Evolutionary conservation across 2,888 invertebrate species (phyloP).

Genomic region (Rosalia funebris): DNA sequence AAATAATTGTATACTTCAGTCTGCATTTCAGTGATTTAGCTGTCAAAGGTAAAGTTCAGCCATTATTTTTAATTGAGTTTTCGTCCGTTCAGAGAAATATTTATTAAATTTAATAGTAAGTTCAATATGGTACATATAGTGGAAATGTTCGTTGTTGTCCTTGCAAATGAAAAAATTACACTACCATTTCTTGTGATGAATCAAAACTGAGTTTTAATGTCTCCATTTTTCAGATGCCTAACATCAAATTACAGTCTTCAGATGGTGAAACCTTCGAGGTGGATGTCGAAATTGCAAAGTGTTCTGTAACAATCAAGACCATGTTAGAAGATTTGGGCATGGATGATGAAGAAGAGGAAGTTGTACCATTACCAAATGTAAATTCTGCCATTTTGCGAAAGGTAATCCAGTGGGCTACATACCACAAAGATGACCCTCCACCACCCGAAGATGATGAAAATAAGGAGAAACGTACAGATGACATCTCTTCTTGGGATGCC

Average conservation of each 20-base stretch:
- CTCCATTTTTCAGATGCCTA: constrained; percentile 78
- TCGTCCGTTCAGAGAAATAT: no score
- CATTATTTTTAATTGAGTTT: no score
- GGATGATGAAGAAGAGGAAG: constrained; percentile 93
- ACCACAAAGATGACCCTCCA: constrained; percentile 95
- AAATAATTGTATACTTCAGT: no score
- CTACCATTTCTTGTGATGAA: no score
- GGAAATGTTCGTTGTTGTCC: no score
- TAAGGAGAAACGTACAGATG: constrained; percentile 98
- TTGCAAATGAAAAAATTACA: no score
- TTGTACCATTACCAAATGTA: constrained; percentile 96
- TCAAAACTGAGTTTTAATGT: no score
- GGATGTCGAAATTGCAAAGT: constrained; percentile 96
- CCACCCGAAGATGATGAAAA: constrained; percentile 97
- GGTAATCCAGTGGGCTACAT: constrained; percentile 92
- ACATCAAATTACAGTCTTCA: constrained; percentile 92
- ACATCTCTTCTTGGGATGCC: constrained; percentile 99
- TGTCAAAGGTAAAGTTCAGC: no score
- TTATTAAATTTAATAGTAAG: no score
- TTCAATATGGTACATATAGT: no score
- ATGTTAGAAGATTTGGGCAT: constrained; percentile 95
- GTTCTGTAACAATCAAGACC: constrained; percentile 97
- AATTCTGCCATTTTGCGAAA: constrained; percentile 96
- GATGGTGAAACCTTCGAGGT: constrained; percentile 97
- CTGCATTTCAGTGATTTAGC: no score